Conservation (phyloP, 2,888 invertebrate species). For the Ennomos quercinarius region DNA sequence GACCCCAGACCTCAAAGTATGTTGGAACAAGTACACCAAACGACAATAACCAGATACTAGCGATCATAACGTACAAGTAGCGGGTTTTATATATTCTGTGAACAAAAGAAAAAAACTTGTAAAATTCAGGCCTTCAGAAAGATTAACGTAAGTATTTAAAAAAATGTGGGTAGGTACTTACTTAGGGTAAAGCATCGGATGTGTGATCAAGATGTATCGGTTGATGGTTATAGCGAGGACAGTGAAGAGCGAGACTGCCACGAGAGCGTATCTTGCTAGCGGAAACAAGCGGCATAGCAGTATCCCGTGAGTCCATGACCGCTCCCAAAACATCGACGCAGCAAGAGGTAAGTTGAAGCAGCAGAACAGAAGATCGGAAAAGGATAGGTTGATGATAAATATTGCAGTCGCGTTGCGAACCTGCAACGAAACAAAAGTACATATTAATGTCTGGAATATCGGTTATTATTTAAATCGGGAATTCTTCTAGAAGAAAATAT, state of each 20-base stretch:
- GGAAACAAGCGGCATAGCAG: conserved; percentile 91
- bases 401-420: conserved; percentile 93
- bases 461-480: too few relatives aligned
- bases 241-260: conserved; percentile 92
- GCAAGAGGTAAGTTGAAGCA: conserved; percentile 93
- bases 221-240: conserved; percentile 93
- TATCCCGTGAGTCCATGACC: conserved; percentile 89
- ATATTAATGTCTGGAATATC: too few relatives aligned
- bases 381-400: conserved; percentile 92
- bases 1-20: conserved; percentile 91
- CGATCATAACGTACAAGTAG: conserved; percentile 89
- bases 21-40: conserved; percentile 90
- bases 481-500: too few relatives aligned
- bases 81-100: conserved; percentile 88
- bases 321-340: conserved; percentile 90
- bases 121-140: not conserved
- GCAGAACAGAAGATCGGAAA: conserved; percentile 92
- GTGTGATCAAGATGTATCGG: conserved; percentile 93
- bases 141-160: too few relatives aligned
- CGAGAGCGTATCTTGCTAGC: conserved; percentile 89
- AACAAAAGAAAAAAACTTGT: conserved; percentile 32
- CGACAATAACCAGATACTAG: conserved; percentile 89
- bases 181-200: conserved; percentile 91
- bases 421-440: conserved; percentile 70
- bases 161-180: conserved; percentile 64